Evolutionary conservation across 2,797 vertebrate species (phyloP).

Genomic region (Telmatherina bonti): DNA sequence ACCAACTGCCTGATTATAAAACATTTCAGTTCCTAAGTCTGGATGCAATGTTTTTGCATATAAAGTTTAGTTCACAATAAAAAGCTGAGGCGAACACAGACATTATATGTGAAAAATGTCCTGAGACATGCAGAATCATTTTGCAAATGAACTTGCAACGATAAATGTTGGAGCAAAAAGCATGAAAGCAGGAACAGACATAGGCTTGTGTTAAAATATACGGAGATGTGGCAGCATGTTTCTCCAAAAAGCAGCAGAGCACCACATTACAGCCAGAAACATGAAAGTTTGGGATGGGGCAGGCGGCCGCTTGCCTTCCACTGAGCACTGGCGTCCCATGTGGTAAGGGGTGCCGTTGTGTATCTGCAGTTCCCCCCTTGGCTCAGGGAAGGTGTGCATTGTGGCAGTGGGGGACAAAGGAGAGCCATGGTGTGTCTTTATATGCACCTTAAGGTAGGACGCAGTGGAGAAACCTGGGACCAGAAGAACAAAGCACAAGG

Average conservation of each 20-base stretch:
- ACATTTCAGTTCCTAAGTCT: background rate
- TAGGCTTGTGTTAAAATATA: conserved; percentile 52
- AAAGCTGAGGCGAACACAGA: background rate
- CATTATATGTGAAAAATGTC: conserved; percentile 4
- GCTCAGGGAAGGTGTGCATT: conserved; percentile 90
- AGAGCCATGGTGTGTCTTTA: conserved; percentile 99
- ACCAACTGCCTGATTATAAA: background rate
- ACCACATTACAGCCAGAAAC: conserved; percentile 78
- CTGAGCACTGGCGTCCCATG: conserved; percentile 99
- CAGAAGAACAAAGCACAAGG: conserved; percentile 82
- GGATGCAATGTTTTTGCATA: background rate
- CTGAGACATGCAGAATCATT: background rate
- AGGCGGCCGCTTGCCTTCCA: conserved; percentile 97
- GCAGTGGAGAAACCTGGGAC: conserved; percentile 99
- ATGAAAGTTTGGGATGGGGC: conserved; percentile 71
- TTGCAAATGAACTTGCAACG: conserved; percentile 45
- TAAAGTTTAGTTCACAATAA: background rate
- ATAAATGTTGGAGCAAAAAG: conserved; percentile 49
- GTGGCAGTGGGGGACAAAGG: conserved; percentile 81
- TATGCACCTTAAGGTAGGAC: conserved; percentile 99
- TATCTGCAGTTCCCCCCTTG: conserved; percentile 92
- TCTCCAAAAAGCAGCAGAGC: conserved; percentile 74
- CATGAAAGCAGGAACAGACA: conserved; percentile 64
- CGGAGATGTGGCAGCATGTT: conserved; percentile 63
- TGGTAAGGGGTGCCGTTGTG: conserved; percentile 98